Evolutionary conservation across 2,888 invertebrate species (phyloP), one percentile per base, ranked within the genome.

Genomic region (Dinocampus coccinellae): DNA sequence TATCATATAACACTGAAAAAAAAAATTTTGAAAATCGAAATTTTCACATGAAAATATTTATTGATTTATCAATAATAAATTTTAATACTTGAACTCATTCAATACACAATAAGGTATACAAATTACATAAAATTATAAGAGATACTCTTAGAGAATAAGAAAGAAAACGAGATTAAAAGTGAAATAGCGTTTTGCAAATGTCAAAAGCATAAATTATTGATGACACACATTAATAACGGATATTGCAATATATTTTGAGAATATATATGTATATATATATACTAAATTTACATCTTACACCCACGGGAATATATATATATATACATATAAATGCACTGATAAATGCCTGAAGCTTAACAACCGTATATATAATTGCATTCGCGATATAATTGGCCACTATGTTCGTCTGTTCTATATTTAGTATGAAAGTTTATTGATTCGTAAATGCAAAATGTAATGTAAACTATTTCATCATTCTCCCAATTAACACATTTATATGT

Each of bases 341-440:
- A 26, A 53, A 64, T 64, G 53, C 64, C 64, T 53, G 57, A 34
- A 57, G 66, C 39, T 57, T 42, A 55, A 16, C 39, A n/a, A 20
- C n/a, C n/a, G n/a, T n/a, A n/a, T 29, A 47, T 42, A 55, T 66
- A 66, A 66, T 66, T 36, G 39, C 52, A 24, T 36, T 36, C 57
- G 13, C 34, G 20, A 33, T 57, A 55, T 63, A 63, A 63, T 63
- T 63, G 24, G 63, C 47, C 16, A 7, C 16, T 52, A 16, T 47
- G 63, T 63, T 47, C 10, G 2, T 11, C 9, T 53, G 9, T 22
- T 0, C 0, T n/a, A 11, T 22, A 24, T 55, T 22, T n/a, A 11
- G 53, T 64, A 64, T 64, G n/a, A 64, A 39, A 53, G 64, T 66
- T 66, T 66, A 66, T 66, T 66, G 66, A 57, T 66, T 66, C 24